phyloP scores from a whole-genome alignment of 1,140 invertebrate species.

The Andrena cerasifolii region DNA sequence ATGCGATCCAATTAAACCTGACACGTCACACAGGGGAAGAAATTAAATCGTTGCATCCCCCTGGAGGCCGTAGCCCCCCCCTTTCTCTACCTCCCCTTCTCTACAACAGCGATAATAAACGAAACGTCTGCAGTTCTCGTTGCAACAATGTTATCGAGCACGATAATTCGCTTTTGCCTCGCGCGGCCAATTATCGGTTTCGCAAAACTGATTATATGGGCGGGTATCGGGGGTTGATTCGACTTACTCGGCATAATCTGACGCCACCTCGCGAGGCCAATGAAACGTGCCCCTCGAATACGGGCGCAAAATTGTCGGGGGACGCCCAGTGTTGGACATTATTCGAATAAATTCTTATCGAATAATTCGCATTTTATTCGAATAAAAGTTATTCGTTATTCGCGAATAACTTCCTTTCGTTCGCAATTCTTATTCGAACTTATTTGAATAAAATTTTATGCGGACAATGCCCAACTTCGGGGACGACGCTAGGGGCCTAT shows the following conservation, averaged over 20 bases:
- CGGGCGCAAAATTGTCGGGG: too few relatives aligned
- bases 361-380: too few relatives aligned
- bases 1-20: conserved; percentile 5
- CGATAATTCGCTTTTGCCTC: conserved; percentile 28
- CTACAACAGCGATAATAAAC: conserved; percentile 8
- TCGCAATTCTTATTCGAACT: too few relatives aligned
- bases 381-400: too few relatives aligned
- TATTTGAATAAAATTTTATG: too few relatives aligned
- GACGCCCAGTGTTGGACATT: too few relatives aligned
- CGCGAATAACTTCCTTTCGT: too few relatives aligned
- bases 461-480: too few relatives aligned
- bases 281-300: too few relatives aligned
- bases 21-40: conserved; percentile 14
- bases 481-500: too few relatives aligned
- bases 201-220: conserved; percentile 36
- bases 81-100: background rate
- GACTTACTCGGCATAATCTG: conserved; percentile 36
- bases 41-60: conserved; percentile 23
- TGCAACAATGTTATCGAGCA: conserved; percentile 15
- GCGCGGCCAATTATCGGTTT: conserved; percentile 43
- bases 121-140: conserved; percentile 40
- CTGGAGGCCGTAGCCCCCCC: background rate
- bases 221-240: conserved; percentile 11
- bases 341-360: too few relatives aligned
- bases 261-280: background rate